These are phyloP conservation scores for Melanostoma mellinum DNA, from an alignment of 2,888 invertebrate genomes.

Conservation along the genomic window DNA sequence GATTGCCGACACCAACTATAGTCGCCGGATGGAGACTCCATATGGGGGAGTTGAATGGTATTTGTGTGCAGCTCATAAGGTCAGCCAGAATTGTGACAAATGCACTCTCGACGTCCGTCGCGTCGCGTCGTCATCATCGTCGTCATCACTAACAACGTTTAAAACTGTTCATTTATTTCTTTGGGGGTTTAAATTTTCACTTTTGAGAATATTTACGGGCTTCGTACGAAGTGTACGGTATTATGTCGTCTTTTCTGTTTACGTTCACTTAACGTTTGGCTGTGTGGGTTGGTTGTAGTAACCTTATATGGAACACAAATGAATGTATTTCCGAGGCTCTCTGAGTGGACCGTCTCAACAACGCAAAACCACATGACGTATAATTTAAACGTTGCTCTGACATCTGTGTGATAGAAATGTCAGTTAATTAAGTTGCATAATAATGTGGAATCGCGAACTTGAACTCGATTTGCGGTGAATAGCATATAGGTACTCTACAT, in stretches of 20 bases:
- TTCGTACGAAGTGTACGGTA: not conserved
- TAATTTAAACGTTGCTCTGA: constrained; percentile 26
- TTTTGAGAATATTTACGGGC: constrained; percentile 7
- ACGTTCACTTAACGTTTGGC: not conserved
- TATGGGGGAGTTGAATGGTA: constrained; percentile 26
- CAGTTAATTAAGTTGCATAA: constrained; percentile 44
- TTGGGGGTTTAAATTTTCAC: constrained; percentile 8
- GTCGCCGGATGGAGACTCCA: constrained; percentile 60
- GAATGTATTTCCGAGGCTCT: constrained; percentile 15
- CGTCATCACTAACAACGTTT: constrained; percentile 4
- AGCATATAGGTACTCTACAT: not conserved
- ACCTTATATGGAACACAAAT: constrained; percentile 34
- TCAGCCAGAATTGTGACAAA: constrained; percentile 54
- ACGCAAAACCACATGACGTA: constrained; percentile 29
- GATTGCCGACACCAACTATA: not conserved
- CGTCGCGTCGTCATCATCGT: not conserved
- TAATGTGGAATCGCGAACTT: constrained; percentile 47
- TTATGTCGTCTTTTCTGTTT: constrained; percentile 31
- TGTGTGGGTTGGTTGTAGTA: constrained; percentile 10
- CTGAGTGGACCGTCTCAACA: constrained; percentile 42
- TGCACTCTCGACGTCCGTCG: not conserved
- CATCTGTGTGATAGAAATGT: constrained; percentile 38
- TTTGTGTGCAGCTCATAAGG: constrained; percentile 27
- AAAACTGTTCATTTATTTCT: constrained; percentile 7
- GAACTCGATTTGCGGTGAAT: constrained; percentile 24